Percentiles rank a stretch among this genome's conserved stretches.
Conservation (phyloP, 2,797 vertebrate species). For the Vipera latastei region DNA sequence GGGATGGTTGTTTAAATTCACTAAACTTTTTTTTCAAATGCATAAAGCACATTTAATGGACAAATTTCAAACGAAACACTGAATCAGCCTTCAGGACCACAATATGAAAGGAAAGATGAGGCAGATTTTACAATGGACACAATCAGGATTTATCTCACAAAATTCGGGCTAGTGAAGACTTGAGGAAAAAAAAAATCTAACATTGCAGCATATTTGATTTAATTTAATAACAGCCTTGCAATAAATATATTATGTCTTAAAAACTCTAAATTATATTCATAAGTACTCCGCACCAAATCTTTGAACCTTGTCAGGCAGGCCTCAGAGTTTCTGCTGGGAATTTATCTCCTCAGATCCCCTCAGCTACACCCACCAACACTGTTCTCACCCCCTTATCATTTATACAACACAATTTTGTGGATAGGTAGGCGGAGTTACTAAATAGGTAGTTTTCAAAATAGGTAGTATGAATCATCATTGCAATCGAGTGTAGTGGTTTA, state of each 20-base stretch:
- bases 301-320: slow-evolving; percentile 59
- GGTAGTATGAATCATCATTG: slow-evolving; percentile 69
- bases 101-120: slow-evolving; percentile 52
- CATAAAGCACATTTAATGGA: slow-evolving; percentile 46
- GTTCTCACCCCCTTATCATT: slow-evolving; percentile 46
- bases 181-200: slow-evolving; percentile 58
- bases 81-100: slow-evolving; percentile 46
- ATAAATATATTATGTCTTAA: slow-evolving; percentile 77
- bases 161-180: slow-evolving; percentile 55
- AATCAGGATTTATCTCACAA: slow-evolving; percentile 46
- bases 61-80: slow-evolving; percentile 28
- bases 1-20: slow-evolving; percentile 43
- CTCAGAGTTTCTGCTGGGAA: background rate
- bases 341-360: slow-evolving; percentile 28
- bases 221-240: slow-evolving; percentile 74
- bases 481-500: slow-evolving; percentile 67
- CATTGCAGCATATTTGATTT: slow-evolving; percentile 71
- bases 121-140: slow-evolving; percentile 55
- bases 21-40: slow-evolving; percentile 45
- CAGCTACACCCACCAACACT: slow-evolving; percentile 61
- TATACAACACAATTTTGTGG: slow-evolving; percentile 64
- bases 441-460: slow-evolving; percentile 78
- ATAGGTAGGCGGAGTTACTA: slow-evolving; percentile 71
- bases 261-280: slow-evolving; percentile 76
- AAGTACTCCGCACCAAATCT: slow-evolving; percentile 66